Evolutionary conservation across 1,140 invertebrate species (phyloP).

Genomic region (Notospermus geniculatus): DNA sequence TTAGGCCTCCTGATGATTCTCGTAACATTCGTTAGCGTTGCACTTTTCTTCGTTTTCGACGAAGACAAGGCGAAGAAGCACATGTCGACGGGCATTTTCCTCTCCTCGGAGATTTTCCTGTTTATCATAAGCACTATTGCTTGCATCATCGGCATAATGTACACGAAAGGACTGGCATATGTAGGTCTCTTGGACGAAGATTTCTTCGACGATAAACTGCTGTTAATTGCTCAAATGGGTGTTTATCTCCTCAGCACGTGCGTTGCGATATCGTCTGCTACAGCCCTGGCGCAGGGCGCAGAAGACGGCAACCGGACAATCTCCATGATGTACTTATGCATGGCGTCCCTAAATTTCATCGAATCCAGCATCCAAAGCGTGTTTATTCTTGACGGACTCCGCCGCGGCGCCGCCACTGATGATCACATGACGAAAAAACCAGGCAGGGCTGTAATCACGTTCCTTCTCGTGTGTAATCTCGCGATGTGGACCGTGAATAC

Average conservation of each 20-base stretch:
- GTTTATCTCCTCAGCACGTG: not conserved
- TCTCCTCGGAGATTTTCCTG: not conserved
- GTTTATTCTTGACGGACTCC: constrained; percentile 87
- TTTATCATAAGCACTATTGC: constrained; percentile 1
- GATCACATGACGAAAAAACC: constrained; percentile 63
- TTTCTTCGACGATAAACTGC: constrained; percentile 2
- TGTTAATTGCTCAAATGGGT: constrained; percentile 3
- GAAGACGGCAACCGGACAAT: not conserved
- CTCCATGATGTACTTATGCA: not conserved
- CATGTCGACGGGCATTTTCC: not conserved
- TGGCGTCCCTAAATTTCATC: not conserved
- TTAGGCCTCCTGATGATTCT: constrained; percentile 83
- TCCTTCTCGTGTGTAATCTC: constrained; percentile 76
- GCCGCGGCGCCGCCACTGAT: constrained; percentile 51
- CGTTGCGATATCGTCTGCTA: constrained; percentile 2
- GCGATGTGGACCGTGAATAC: constrained; percentile 80
- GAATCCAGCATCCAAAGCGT: constrained; percentile 70
- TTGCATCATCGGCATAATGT: not conserved
- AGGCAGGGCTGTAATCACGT: constrained; percentile 74
- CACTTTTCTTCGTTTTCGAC: constrained; percentile 90
- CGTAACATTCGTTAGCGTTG: constrained; percentile 91
- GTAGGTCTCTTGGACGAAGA: not conserved
- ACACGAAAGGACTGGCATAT: not conserved
- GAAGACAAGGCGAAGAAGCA: not conserved
- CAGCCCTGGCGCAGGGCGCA: not conserved